These are phyloP conservation scores for Macrostomum cliftonense DNA, from an alignment of 2,888 invertebrate genomes.

Conservation along the genomic window DNA sequence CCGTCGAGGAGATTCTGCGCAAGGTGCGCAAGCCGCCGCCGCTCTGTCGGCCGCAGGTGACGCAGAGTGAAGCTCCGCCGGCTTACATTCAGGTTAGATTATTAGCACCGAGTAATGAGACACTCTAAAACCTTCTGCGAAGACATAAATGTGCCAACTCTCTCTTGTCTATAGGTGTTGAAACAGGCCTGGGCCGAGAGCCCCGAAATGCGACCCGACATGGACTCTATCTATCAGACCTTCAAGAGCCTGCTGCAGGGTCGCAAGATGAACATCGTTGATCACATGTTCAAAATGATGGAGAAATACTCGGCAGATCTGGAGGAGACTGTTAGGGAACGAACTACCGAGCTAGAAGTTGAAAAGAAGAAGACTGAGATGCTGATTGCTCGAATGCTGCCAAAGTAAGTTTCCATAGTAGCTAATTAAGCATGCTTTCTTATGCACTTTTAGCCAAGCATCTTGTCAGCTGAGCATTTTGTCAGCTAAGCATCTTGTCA, in stretches of 20 bases:
- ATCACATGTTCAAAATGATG: conserved; percentile 38
- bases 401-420: conserved; percentile 22
- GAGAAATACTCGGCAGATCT: conserved; percentile 37
- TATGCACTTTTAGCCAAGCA: neutral
- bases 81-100: conserved; percentile 51
- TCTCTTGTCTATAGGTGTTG: conserved; percentile 19
- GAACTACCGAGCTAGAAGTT: conserved; percentile 33
- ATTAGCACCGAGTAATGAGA: no score
- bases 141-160: no score
- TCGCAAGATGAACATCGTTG: conserved; percentile 37
- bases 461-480: neutral
- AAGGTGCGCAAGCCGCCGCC: conserved; percentile 48
- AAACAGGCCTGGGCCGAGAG: conserved; percentile 37
- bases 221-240: conserved; percentile 31
- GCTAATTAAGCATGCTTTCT: neutral
- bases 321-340: conserved; percentile 33
- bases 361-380: conserved; percentile 38
- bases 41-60: conserved; percentile 55
- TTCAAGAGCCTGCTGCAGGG: conserved; percentile 35
- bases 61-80: conserved; percentile 76
- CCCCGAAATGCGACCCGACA: conserved; percentile 32
- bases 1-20: conserved; percentile 48
- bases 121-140: no score
- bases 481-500: no score
- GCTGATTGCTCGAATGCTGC: conserved; percentile 30